phyloP scores from a whole-genome alignment of 2,888 invertebrate genomes.

The Ichneumon xanthorius region DNA sequence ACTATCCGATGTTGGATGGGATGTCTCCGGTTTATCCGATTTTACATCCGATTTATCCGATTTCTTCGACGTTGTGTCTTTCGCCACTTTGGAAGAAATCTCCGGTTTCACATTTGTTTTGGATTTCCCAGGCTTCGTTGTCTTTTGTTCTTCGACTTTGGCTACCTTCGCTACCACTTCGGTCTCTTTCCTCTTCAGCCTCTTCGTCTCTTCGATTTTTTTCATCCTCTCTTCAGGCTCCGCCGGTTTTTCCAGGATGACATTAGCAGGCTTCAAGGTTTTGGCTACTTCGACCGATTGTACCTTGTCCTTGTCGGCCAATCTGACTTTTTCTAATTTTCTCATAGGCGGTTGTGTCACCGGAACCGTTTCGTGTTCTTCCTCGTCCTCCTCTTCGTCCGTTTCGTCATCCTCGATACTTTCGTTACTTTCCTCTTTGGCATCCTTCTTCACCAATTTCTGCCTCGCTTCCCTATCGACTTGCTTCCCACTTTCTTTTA shows the following conservation, averaged over 20 bases:
- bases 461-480: slow-evolving; percentile 40
- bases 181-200: slow-evolving; percentile 9
- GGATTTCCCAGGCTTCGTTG: slow-evolving; percentile 52
- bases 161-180: slow-evolving; percentile 21
- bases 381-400: slow-evolving; percentile 41
- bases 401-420: slow-evolving; percentile 31
- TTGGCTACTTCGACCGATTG: slow-evolving; percentile 64
- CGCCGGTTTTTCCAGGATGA: slow-evolving; percentile 15
- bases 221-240: slow-evolving; percentile 53
- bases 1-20: not conserved
- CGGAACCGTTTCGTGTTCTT: slow-evolving; percentile 70
- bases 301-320: slow-evolving; percentile 77
- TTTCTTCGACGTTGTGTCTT: slow-evolving; percentile 46
- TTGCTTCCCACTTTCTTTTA: slow-evolving; percentile 31
- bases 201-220: slow-evolving; percentile 63
- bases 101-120: slow-evolving; percentile 69
- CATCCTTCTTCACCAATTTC: slow-evolving; percentile 23
- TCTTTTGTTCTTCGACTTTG: slow-evolving; percentile 47
- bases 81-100: slow-evolving; percentile 43
- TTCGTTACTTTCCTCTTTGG: slow-evolving; percentile 33
- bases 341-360: slow-evolving; percentile 55
- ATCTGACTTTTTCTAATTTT: slow-evolving; percentile 79
- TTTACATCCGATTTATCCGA: slow-evolving; percentile 54
- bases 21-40: slow-evolving; percentile 53
- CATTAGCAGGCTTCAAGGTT: slow-evolving; percentile 20